Base-by-base conservation (phyloP, 2,888 invertebrate genomes). In the Torymus texanus region DNA sequence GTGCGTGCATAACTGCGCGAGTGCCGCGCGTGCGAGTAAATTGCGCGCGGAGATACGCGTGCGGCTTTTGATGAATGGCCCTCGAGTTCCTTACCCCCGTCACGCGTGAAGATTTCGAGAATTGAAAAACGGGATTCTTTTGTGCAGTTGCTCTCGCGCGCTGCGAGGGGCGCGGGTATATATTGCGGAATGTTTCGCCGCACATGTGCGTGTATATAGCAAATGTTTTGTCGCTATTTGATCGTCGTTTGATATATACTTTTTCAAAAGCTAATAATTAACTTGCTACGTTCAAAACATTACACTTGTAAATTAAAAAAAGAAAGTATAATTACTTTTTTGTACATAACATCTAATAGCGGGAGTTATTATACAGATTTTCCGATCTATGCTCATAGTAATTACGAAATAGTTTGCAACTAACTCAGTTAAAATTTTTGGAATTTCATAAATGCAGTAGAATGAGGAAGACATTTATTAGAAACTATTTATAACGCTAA, bases 51-150 rank as follows among this genome's bases (percentile, higher is more conserved):
- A 51, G 56, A 73, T 24, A 74, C 13, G 24, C 66, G 41, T 56
- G 71, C 58, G 65, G 65, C 59, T 77, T 71, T 65, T 77, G 77
- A 77, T 65, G 71, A 77, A 77, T 71, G 77, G 65, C 53, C 71
- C 71, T 65, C 29, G 29, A 29, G 29, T 29, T 29, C 29, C 71
- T 53, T 56, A 8, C 41, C 59, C 29, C 50, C 50, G 16, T 14
- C 4, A 8, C 21, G 12, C 4, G 70, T 18, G 16, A 68, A 55
- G 56, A 71, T 77, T 77, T 65, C 65, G 58, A n/a, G 77, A 77
- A 77, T 77, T 71, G 71, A 65, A 77, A 77, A 77, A 77, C 77
- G 77, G 59, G 65, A 71, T 66, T 77, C 72, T 58, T 72, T 59
- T 77, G 72, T 77, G 71, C 59, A 24, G n/a, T 12, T 18, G 71